Base-by-base conservation (phyloP, 1,140 invertebrate genomes). In the Danaus melanippus region DNA sequence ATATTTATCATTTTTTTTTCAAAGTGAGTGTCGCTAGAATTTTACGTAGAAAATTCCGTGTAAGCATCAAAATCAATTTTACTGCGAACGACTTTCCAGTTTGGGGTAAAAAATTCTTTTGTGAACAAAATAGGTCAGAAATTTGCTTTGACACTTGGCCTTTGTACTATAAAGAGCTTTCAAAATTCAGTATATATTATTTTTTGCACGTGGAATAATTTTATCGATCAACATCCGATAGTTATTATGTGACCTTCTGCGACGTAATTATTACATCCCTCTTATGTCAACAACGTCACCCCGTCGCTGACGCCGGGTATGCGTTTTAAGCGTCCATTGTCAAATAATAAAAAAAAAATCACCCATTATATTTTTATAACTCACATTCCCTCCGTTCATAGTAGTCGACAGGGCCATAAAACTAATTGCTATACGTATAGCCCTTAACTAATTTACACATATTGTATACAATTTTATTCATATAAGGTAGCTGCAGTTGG, bases 31-130 rank as follows among this genome's bases (percentile, higher is more conserved):
- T 56, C 42, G 47, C 41, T 53, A 50, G 54, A 53, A 60, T 58
- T 67, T 67, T 64, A 52, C 53, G 46, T 59, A 67, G 53, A 67
- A 58, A 63, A 67, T 56, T 53, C 52, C 53, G 49, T 58, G 64
- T 64, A 60, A 64, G 58, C 60, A 57, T 56, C 55, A 50, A 53
- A 66, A 60, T 63, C 55, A 60, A 67, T 64, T 67, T 67, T 61
- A 64, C 56, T 56, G 45, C 59, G 53, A 57, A 56, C 56, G 56
- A 43, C 53, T 44, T 46, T 60, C 48, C 39, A 60, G 47, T 58
- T 67, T 58, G 56, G 53, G 55, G 56, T 46, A 42, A 58, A 66
- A 63, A 58, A 60, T 53, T 63, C 58, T 63, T 63, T 56, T 58
- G 58, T 67, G 61, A 43, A 64, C 61, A 60, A 63, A 58, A 56